Base-by-base conservation (phyloP, 2,797 vertebrate species). In the Molossus alvarezi region DNA sequence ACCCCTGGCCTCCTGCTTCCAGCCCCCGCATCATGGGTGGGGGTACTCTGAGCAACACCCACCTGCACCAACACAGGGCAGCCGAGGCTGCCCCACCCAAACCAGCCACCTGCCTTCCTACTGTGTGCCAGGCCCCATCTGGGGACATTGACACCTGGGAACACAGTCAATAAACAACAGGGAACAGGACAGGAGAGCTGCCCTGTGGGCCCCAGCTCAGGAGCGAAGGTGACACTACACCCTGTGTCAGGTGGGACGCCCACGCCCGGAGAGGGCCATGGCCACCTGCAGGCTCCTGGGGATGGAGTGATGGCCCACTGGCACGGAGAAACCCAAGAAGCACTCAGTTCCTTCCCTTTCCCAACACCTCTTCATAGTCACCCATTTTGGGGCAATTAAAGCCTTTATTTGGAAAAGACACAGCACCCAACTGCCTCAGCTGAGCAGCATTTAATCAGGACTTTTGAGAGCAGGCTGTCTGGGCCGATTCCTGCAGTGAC, bases 321-420 rank as follows among this genome's bases (percentile, higher is more conserved):
- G 18, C 64, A n/a, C 29, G 0, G 20, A 33, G 11, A 29, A 4
- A 2, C 15, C 10, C 62, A 23, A 6, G 0, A 4, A 3, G 29
- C 58, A 29, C 79, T 0, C 3, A 14, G 41, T 14, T 27, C 51
- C 48, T 29, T 57, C 69, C 9, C 69, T 67, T 29, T 14, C 27
- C 23, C 91, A 88, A 25, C 0, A 9, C 73, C 53, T 82, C 97
- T 95, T 79, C n/a, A 87, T 73, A 75, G 96, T 90, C 1, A 5
- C 33, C 69, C 93, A 93, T 93, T 93, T 89, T 15, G 67, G 94
- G 77, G 88, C 97, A 97, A 92, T 95, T 97, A 95, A 90, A 48
- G 45, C 51, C 90, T 48, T 29, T 77, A 11, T 62, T 75, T 89
- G 73, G 69, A 76, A 65, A 87, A 77, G 60, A 55, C 15, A 7